Evolutionary conservation across 1,140 invertebrate genomes (phyloP).

Genomic region (Pseudoatta argentina): DNA sequence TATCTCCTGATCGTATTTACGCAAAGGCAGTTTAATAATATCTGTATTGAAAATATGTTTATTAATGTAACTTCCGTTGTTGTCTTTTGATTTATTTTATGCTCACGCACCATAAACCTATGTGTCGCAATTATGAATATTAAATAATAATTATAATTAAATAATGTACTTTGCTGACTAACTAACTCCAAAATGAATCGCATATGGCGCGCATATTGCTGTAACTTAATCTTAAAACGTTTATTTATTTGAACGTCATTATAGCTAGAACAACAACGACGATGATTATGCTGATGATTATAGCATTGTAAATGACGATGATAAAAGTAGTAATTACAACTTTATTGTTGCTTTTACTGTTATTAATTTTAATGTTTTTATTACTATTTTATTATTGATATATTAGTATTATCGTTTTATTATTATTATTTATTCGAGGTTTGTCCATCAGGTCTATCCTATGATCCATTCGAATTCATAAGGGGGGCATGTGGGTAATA

Average conservation of each 20-base stretch:
- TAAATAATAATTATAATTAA: conserved; percentile 73
- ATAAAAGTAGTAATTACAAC: conserved; percentile 70
- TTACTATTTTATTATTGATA: conserved; percentile 11
- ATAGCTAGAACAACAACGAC: conserved; percentile 78
- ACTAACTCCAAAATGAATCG: conserved; percentile 64
- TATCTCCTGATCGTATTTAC: conserved; percentile 48
- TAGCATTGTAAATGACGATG: conserved; percentile 50
- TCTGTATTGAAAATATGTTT: conserved; percentile 42
- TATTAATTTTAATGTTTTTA: conserved; percentile 38
- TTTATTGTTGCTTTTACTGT: conserved; percentile 48
- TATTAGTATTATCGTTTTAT: not conserved
- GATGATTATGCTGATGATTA: conserved; percentile 67
- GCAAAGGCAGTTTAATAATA: conserved; percentile 71
- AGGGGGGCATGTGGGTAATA: not conserved
- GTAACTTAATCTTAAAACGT: conserved; percentile 71
- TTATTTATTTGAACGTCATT: conserved; percentile 76
- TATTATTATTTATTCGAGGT: conserved; percentile 29
- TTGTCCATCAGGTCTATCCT: conserved; percentile 1
- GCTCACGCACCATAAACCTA: conserved; percentile 68
- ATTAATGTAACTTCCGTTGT: conserved; percentile 46
- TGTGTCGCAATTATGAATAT: conserved; percentile 62
- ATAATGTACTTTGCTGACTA: conserved; percentile 67
- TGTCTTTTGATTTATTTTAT: conserved; percentile 67
- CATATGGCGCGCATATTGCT: conserved; percentile 37
- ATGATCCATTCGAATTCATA: not conserved